Conservation (phyloP, 2,113 vertebrate species). For the Hippoglossus stenolepis region DNA sequence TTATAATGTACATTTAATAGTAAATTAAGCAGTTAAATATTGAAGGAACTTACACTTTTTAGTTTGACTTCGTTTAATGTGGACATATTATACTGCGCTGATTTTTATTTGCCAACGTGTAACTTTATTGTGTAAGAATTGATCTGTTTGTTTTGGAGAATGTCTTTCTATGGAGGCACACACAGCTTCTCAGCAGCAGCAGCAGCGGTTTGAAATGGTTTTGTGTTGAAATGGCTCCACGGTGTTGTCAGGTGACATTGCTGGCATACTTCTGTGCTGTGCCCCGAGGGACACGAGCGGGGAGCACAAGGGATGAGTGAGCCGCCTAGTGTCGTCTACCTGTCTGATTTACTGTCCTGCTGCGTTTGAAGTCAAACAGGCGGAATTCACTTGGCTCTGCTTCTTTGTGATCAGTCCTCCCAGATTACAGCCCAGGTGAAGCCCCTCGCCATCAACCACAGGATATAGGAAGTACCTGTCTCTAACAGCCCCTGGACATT, state of each 20-base stretch:
- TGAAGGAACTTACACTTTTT: not conserved
- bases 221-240: constrained; percentile 44
- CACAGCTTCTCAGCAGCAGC: not conserved
- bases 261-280: constrained; percentile 84
- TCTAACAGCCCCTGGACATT: constrained; percentile 69
- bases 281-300: constrained; percentile 79
- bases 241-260: constrained; percentile 83
- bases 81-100: not conserved
- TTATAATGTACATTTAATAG: not conserved
- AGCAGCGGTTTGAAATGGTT: constrained; percentile 36
- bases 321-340: constrained; percentile 83
- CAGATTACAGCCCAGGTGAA: constrained; percentile 94
- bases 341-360: constrained; percentile 93
- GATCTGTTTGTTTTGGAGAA: not conserved
- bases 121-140: not conserved
- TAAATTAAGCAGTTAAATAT: not conserved
- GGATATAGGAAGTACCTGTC: constrained; percentile 90
- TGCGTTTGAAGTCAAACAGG: constrained; percentile 94
- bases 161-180: not conserved
- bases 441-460: constrained; percentile 88
- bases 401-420: constrained; percentile 92
- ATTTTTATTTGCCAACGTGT: not conserved
- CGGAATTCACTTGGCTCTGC: constrained; percentile 91
- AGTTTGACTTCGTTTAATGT: not conserved
- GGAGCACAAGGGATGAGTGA: constrained; percentile 85